Evolutionary conservation across 1,140 invertebrate genomes (phyloP), one percentile per base, ranked within the genome.

Genomic region (Eurosta solidaginis): DNA sequence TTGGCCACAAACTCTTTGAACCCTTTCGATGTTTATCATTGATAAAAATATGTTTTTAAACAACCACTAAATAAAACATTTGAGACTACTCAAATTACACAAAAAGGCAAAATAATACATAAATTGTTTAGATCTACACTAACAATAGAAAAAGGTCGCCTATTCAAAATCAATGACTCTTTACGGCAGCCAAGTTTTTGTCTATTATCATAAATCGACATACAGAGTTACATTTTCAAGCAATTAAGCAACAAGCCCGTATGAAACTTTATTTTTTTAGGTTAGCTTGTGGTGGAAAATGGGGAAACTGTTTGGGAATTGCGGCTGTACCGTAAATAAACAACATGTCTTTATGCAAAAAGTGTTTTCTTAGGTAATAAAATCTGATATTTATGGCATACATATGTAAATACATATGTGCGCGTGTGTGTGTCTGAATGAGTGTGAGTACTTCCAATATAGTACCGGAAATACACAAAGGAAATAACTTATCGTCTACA

Each of bases 301-400:
- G n/a, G n/a, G n/a, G n/a, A n/a, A n/a, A n/a, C n/a, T 29, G 27
- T 59, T 5, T 33, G 54, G 27, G 12, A 68, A 22, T 17, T 40
- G 59, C 27, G 59, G 14, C 7, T 36, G 22, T 40, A 20, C n/a
- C 20, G 17, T n/a, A n/a, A 33, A 40, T 5, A 17, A 6, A 22
- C 36, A 68, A 40, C 40, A 36, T 68, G n/a, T 68, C 9, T 40
- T 4, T 59, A 59, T 14, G 29, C n/a, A 59, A 25, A 54, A 9
- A 20, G 33, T 59, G 59, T 68, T 68, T 68, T 14, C n/a, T 68
- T 17, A 36, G 40, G 59, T 33, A 68, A 68, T 68, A 68, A 68
- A 68, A 40, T 40, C 59, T 6, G 1, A 40, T 14, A 12, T 5
- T 17, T 10, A 59, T 25, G 3, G 29, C 33, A 59, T 59, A 29